phyloP scores from a whole-genome alignment of 2,797 vertebrate species.

The Mus spretus region DNA sequence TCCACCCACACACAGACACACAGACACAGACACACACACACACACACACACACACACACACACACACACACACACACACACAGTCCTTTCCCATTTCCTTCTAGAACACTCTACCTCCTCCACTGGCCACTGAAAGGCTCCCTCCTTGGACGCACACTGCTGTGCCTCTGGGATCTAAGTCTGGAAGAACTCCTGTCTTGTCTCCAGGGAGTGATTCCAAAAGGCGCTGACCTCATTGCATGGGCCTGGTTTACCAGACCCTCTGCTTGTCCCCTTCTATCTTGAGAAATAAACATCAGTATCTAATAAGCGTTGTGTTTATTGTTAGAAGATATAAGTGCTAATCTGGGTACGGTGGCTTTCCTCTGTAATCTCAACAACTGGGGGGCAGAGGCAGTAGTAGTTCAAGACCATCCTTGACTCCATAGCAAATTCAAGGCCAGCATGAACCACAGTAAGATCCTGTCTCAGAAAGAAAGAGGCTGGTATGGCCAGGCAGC shows the following conservation, averaged over 20 bases:
- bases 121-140: not conserved
- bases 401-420: not conserved
- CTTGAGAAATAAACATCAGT: slow-evolving; percentile 75
- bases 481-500: not conserved
- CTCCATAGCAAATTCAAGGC: not conserved
- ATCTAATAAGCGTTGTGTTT: slow-evolving; percentile 35
- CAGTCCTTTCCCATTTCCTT: slow-evolving; percentile 31
- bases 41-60: too few species aligned
- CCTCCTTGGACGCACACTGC: not conserved
- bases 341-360: not conserved
- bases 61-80: too few species aligned
- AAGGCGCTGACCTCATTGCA: slow-evolving; percentile 6
- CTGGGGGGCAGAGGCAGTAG: not conserved
- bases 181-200: slow-evolving; percentile 31
- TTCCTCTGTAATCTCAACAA: not conserved
- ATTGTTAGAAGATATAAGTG: slow-evolving; percentile 10
- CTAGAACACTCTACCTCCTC: slow-evolving; percentile 2
- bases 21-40: too few species aligned
- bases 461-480: not conserved
- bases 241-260: not conserved
- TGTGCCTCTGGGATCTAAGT: not conserved
- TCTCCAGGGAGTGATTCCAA: not conserved
- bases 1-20: not conserved
- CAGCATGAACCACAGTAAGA: not conserved
- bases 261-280: slow-evolving; percentile 19